phyloP scores from a whole-genome alignment of 2,113 vertebrate species.

The Sus scrofa region T2T-Sscrofa CM000813.6:111597501-111598000 shows the following conservation, averaged over 20 bases:
- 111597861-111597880: slow-evolving; percentile 64
- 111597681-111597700: slow-evolving; percentile 66
- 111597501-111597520: slow-evolving; percentile 70
- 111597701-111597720: slow-evolving; percentile 68
- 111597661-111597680: slow-evolving; percentile 65
- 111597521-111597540: slow-evolving; percentile 55
- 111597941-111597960: slow-evolving; percentile 47
- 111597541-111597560: slow-evolving; percentile 69
- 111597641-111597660: slow-evolving; percentile 68
- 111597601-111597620: slow-evolving; percentile 72
- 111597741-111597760: slow-evolving; percentile 71
- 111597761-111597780: slow-evolving; percentile 69
- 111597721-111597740: slow-evolving; percentile 72
- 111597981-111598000: slow-evolving; percentile 20
- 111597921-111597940: background rate
- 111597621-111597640: slow-evolving; percentile 60
- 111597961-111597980: slow-evolving; percentile 52
- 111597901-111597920: slow-evolving; percentile 30
- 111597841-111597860: slow-evolving; percentile 55
- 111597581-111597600: slow-evolving; percentile 58
- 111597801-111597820: slow-evolving; percentile 46
- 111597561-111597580: slow-evolving; percentile 64
- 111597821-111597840: background rate
- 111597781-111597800: slow-evolving; percentile 56
- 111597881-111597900: slow-evolving; percentile 42